Base-by-base conservation (phyloP, 35 echinoderm and acorn worm genomes). In the Apostichopus parvimensis region DNA sequence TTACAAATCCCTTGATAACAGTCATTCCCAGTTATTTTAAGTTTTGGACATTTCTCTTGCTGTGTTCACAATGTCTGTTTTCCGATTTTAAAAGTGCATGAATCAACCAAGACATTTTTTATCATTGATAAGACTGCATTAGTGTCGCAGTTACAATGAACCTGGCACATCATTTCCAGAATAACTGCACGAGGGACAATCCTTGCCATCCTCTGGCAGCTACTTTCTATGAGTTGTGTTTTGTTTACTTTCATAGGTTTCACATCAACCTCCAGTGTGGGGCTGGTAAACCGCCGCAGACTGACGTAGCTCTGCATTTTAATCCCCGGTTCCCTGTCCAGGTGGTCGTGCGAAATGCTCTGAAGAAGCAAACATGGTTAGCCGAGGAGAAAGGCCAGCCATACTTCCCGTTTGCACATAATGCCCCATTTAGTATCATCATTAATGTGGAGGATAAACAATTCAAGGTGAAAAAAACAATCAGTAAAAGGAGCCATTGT, bases 191-290 rank as follows among this genome's bases (percentile, higher is more conserved):
- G 12, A 61, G 7, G 7, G 8, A 61, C 12, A 61, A 61, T 0
- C 58, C 58, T 12, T 61, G 58, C 58, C 58, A 24, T 5, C 5
- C 52, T 79, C 52, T 79, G 6, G 6, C 20, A 24, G 23, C 11
- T 25, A 34, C 4, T 12, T 23, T 79, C 26, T 79, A 12, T 12
- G 26, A 28, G 26, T 28, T 28, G 26, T 28, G 26, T 52, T 28
- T 77, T 0, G 53, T 52, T 22, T 59, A n/a, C 15, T 78, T 59
- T 79, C 13, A 17, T 56, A 98, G 97, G 56, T 98, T 98, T 66
- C 93, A 94, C 80, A 83, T 98, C 21, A 98, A 98, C 79, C 85
- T 98, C 53, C 97, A 98, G 84, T 94, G 94, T 91, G 97, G 94
- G 9, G 87, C 93, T 24, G 71, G 87, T 26, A 91, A 72, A 11